Base-by-base conservation (phyloP, 2,888 invertebrate genomes). In the Falcaria lacertinaria region DNA sequence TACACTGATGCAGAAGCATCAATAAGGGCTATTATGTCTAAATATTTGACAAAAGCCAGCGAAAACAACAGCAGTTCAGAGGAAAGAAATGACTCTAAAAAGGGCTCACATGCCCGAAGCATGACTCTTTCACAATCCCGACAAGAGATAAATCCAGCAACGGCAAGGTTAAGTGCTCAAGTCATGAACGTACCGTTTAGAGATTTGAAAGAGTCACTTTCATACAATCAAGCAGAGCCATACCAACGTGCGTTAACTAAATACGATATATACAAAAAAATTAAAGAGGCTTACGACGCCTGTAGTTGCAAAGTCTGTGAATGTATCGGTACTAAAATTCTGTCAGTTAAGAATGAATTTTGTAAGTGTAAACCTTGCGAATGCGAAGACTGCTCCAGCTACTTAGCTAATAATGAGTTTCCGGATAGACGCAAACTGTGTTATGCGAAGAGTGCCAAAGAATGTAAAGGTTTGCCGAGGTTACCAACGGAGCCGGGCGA, bases 281-380 rank as follows among this genome's bases (percentile, higher is more conserved):
- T 86, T 34, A 80, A 75, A 59, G 77, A 83, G 48, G 69, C 70
- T 13, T 86, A 80, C 39, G 66, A 75, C 37, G 79, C 75, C 0
- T 87, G 87, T 39, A 81, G 72, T 58, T 86, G 87, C 46, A 83
- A 74, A 69, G 69, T 83, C 19, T 87, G 86, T 41, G 77, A 83
- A 53, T 87, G 86, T 37, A 54, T 80, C 14, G 49, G 45, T 15
- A 57, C 54, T 5, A 68, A 54, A 51, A 34, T 56, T 13, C 15
- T 50, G 15, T 38, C 38, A 2, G 46, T 42, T 14, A 60, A 51
- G 41, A 39, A 45, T 16, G 45, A 64, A 2, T 3, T 44, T 3
- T 75, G 79, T 41, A 54, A 61, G 11, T 74, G 77, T 45, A 67
- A 69, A 25, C 71, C 71, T 32, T 75, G 75, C 41, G 60, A 74